Percentiles rank a stretch among this genome's conserved stretches.
Evolutionary conservation across 2,797 vertebrate genomes (phyloP).

Genomic region (Erethizon dorsatum): DNA sequence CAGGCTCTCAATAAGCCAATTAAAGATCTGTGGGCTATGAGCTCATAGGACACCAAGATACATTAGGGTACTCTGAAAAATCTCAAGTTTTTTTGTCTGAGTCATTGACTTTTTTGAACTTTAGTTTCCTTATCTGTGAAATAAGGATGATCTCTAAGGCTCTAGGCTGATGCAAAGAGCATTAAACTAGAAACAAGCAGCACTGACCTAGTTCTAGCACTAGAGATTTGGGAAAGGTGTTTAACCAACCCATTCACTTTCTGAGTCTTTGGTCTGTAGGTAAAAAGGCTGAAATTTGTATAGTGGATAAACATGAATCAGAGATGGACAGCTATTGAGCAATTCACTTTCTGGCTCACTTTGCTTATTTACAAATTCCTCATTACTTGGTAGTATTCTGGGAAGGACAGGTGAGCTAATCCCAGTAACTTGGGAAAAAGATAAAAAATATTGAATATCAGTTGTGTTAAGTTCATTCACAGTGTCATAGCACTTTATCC

Average conservation of each 20-base stretch:
- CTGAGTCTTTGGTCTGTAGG: neutral
- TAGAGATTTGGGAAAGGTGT: neutral
- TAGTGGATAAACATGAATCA: neutral
- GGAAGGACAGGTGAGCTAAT: neutral
- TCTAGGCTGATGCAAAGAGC: constrained; percentile 41
- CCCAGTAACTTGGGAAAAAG: neutral
- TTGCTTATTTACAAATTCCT: constrained; percentile 32
- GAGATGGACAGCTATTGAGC: neutral
- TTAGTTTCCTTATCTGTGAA: constrained; percentile 49
- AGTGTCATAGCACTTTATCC: neutral
- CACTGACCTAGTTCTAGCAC: neutral
- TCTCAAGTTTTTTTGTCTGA: constrained; percentile 30
- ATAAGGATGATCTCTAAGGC: constrained; percentile 28
- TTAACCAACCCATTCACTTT: neutral
- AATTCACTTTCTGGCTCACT: neutral
- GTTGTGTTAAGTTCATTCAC: neutral
- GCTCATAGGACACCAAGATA: neutral
- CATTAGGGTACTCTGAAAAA: neutral
- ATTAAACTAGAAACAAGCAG: neutral
- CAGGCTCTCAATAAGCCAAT: neutral
- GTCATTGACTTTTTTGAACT: neutral
- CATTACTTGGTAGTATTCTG: neutral
- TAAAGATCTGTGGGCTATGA: neutral
- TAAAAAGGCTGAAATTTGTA: neutral
- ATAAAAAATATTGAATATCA: neutral